These are phyloP conservation scores for Lasioglossum lativentre DNA, from an alignment of 2,888 invertebrate species.

Conservation along the genomic window DNA sequence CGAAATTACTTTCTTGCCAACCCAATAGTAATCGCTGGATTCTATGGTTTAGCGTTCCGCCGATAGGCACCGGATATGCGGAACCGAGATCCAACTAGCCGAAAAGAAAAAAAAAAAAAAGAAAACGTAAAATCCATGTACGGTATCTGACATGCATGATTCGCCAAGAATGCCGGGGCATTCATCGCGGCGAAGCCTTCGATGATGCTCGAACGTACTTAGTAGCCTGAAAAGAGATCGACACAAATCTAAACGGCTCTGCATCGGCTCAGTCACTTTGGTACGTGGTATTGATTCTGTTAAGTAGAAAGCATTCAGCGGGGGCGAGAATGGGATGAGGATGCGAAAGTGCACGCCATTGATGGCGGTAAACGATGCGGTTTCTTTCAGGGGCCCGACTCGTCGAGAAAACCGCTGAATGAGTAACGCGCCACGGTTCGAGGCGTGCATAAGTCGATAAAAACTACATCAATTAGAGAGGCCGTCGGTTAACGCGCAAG, in stretches of 20 bases:
- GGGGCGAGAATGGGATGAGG: constrained; percentile 65
- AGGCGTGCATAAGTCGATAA: constrained; percentile 79
- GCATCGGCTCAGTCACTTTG: constrained; percentile 70
- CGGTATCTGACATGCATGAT: constrained; percentile 11
- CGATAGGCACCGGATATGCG: background rate
- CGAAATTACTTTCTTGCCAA: no score
- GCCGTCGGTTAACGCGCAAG: constrained; percentile 73
- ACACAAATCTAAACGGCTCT: constrained; percentile 53
- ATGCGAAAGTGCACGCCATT: constrained; percentile 67
- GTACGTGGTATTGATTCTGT: constrained; percentile 76
- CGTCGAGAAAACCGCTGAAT: constrained; percentile 77
- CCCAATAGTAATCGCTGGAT: background rate
- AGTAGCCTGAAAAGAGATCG: constrained; percentile 57
- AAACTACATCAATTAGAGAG: constrained; percentile 81
- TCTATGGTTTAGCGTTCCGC: background rate
- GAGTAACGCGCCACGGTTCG: constrained; percentile 79
- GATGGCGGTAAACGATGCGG: constrained; percentile 82
- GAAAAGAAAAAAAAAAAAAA: background rate
- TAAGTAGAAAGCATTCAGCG: constrained; percentile 73
- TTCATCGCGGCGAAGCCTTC: constrained; percentile 22
- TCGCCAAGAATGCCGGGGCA: constrained; percentile 4
- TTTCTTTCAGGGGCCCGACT: constrained; percentile 79
- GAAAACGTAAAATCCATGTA: background rate
- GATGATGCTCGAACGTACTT: constrained; percentile 53
- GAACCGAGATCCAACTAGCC: background rate